These are phyloP conservation scores for Pseudopleuronectes americanus DNA, from an alignment of 2,797 vertebrate genomes.

Conservation along the genomic window DNA sequence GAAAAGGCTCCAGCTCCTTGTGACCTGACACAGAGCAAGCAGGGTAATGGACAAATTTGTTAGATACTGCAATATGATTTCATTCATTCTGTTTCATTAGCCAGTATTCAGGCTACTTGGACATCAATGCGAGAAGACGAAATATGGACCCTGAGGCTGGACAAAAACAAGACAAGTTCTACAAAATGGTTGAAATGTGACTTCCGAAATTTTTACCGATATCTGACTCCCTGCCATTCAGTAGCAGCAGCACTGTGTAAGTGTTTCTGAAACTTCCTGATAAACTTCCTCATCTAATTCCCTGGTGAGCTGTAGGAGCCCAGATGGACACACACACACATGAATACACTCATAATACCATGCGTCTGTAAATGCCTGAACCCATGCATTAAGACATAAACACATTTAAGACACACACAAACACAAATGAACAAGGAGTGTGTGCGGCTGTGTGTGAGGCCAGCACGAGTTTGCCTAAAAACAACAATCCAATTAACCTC, in stretches of 20 bases:
- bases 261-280: constrained; percentile 58
- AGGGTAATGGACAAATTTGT: no score
- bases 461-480: constrained; percentile 31
- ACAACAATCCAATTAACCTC: constrained; percentile 60
- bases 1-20: no score
- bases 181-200: constrained; percentile 21
- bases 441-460: constrained; percentile 2
- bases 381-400: background rate
- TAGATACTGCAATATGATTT: no score
- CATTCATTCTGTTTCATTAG: no score
- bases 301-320: constrained; percentile 26
- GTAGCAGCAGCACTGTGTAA: constrained; percentile 47
- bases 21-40: no score
- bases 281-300: constrained; percentile 40
- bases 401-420: background rate
- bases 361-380: background rate
- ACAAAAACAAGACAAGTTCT: background rate
- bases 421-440: background rate
- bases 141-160: background rate
- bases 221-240: constrained; percentile 29
- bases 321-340: constrained; percentile 46
- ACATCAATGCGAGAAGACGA: background rate
- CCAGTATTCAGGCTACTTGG: no score
- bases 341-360: background rate
- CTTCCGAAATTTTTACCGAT: constrained; percentile 31